A percentile compares a stretch with the other conserved stretches of the same genome.
These are phyloP conservation scores for Brachirus orientalis DNA, from an alignment of 2,113 vertebrate genomes.

Conservation along the genomic window DNA sequence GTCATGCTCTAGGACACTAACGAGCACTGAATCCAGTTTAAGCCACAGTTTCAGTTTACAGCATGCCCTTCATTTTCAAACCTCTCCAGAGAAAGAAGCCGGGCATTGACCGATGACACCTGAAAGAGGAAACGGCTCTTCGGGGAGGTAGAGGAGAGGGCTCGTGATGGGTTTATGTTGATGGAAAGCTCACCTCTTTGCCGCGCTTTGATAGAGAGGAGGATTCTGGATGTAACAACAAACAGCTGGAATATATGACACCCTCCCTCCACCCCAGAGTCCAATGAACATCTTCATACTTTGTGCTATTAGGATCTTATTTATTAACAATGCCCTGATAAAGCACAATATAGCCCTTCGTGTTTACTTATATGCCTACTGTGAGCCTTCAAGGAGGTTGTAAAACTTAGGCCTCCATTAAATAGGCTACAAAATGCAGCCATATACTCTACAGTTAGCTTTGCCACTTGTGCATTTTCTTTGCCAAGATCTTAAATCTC, in stretches of 20 bases:
- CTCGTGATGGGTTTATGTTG: slow-evolving; percentile 19
- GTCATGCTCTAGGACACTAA: slow-evolving; percentile 27
- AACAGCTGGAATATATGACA: slow-evolving; percentile 63
- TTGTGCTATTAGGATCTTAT: slow-evolving; percentile 59
- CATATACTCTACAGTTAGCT: neutral
- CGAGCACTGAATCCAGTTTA: slow-evolving; percentile 36
- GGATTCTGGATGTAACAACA: slow-evolving; percentile 71
- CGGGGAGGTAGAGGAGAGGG: no score
- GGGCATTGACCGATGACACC: slow-evolving; percentile 54
- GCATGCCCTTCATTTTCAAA: slow-evolving; percentile 14
- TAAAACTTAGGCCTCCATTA: slow-evolving; percentile 3
- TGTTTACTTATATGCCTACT: slow-evolving; percentile 7
- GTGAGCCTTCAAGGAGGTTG: neutral
- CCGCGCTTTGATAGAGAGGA: slow-evolving; percentile 69
- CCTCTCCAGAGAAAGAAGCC: slow-evolving; percentile 28
- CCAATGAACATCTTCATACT: slow-evolving; percentile 30
- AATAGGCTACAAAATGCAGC: slow-evolving; percentile 10
- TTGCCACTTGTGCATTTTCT: neutral
- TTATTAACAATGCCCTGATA: slow-evolving; percentile 41
- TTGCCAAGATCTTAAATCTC: neutral
- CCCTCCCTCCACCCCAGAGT: neutral
- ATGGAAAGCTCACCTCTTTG: slow-evolving; percentile 59
- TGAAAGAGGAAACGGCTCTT: slow-evolving; percentile 51
- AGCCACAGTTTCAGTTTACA: slow-evolving; percentile 54
- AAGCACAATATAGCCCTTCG: slow-evolving; percentile 28